Evolutionary conservation across 2,888 invertebrate species (phyloP).

Genomic region (Thelaira solivaga): DNA sequence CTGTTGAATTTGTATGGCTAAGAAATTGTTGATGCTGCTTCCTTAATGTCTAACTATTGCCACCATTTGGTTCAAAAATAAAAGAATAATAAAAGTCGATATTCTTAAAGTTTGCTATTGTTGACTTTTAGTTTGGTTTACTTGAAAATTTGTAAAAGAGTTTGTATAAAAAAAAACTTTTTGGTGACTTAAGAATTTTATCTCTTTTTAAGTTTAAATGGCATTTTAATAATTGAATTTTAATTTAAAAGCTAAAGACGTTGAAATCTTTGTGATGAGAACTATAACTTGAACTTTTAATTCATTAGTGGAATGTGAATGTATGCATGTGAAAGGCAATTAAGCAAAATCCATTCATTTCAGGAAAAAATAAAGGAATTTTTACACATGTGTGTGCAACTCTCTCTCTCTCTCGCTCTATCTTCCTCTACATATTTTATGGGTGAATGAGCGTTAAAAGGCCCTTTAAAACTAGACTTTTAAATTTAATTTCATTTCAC

Average conservation of each 20-base stretch:
- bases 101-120: conserved; percentile 22
- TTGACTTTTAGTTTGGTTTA: conserved; percentile 41
- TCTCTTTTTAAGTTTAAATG: conserved; percentile 35
- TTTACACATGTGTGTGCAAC: neutral
- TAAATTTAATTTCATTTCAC: neutral
- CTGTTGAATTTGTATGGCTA: conserved; percentile 23
- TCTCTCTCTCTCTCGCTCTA: neutral
- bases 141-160: neutral
- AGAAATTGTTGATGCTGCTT: neutral
- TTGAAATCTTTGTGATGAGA: conserved; percentile 23
- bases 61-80: neutral
- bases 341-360: neutral
- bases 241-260: conserved; percentile 45
- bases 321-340: neutral
- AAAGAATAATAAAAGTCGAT: conserved; percentile 19
- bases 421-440: neutral
- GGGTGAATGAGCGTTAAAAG: neutral
- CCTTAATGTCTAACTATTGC: neutral
- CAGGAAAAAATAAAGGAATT: conserved; percentile 9
- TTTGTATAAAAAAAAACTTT: neutral
- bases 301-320: too few species aligned
- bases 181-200: conserved; percentile 31
- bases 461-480: conserved; percentile 11
- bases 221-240: conserved; percentile 60
- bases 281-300: conserved; percentile 34